These are phyloP conservation scores for Falco columbarius DNA, from an alignment of 2,797 vertebrate species.

Conservation along the genomic window DNA sequence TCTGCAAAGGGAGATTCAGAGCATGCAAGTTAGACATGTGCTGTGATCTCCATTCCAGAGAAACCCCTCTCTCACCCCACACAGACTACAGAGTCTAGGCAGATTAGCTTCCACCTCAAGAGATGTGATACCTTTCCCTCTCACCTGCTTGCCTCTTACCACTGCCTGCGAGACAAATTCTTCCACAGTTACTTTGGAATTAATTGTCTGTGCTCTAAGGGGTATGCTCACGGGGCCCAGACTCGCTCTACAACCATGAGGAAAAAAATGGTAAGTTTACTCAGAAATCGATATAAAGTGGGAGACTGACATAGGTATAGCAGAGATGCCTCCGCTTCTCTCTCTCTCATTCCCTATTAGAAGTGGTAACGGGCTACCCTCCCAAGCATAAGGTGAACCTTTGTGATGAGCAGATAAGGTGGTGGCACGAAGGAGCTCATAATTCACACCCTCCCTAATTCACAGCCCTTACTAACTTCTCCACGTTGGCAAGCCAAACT, in stretches of 20 bases:
- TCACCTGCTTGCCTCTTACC: not conserved
- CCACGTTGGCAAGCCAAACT: not conserved
- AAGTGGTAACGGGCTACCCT: not conserved
- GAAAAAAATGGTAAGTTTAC: not conserved
- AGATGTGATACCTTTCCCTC: not conserved
- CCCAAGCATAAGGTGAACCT: not conserved
- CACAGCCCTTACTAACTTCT: not conserved
- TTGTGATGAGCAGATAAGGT: not conserved
- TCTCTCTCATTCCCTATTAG: not conserved
- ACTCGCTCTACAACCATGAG: not conserved
- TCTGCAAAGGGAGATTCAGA: not conserved
- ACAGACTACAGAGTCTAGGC: not conserved
- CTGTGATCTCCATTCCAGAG: not conserved
- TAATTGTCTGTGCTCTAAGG: not conserved
- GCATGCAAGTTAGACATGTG: rapidly evolving
- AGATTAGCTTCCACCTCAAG: not conserved
- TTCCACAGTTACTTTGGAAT: not conserved
- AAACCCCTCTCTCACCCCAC: not conserved
- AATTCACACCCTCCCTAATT: not conserved
- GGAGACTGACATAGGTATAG: not conserved
- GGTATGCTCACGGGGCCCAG: rapidly evolving
- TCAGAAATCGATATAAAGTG: not conserved
- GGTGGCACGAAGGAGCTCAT: not conserved
- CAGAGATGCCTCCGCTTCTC: not conserved
- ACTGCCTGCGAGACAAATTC: not conserved